These are phyloP conservation scores for Channa striata DNA, from an alignment of 2,797 vertebrate genomes.

Conservation along the genomic window DNA sequence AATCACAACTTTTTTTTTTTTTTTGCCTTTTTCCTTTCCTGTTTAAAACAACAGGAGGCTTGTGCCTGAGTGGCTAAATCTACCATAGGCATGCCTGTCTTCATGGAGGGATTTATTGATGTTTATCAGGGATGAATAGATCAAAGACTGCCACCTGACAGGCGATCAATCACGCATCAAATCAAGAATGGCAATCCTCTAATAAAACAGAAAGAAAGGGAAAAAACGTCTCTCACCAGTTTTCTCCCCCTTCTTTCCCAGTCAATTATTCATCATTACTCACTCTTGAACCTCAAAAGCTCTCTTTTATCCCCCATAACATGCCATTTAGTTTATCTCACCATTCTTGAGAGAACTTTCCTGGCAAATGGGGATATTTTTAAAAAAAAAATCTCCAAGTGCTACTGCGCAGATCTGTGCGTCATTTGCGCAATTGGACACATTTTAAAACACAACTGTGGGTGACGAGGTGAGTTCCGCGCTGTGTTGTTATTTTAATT, in stretches of 20 bases:
- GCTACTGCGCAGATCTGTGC: constrained; percentile 52
- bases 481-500: constrained; percentile 32
- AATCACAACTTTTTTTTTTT: constrained; percentile 88
- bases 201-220: constrained; percentile 94
- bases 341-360: constrained; percentile 70
- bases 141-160: constrained; percentile 98
- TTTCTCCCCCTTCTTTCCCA: constrained; percentile 76
- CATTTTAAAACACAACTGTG: constrained; percentile 42
- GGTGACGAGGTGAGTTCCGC: constrained; percentile 49
- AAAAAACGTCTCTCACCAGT: constrained; percentile 91
- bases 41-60: constrained; percentile 86
- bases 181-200: constrained; percentile 99
- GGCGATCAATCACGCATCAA: constrained; percentile 99
- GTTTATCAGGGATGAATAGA: constrained; percentile 99
- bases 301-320: constrained; percentile 75
- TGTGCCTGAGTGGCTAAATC: constrained; percentile 88
- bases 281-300: constrained; percentile 80
- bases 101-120: constrained; percentile 98
- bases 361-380: constrained; percentile 41
- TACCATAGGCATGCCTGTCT: constrained; percentile 93
- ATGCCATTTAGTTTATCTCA: constrained; percentile 76
- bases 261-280: constrained; percentile 85
- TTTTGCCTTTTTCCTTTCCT: constrained; percentile 42
- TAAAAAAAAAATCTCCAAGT: constrained; percentile 34
- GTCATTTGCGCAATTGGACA: constrained; percentile 61